Conservation (phyloP, 2,113 vertebrate genomes). For the Lophotis ruficrista region DNA sequence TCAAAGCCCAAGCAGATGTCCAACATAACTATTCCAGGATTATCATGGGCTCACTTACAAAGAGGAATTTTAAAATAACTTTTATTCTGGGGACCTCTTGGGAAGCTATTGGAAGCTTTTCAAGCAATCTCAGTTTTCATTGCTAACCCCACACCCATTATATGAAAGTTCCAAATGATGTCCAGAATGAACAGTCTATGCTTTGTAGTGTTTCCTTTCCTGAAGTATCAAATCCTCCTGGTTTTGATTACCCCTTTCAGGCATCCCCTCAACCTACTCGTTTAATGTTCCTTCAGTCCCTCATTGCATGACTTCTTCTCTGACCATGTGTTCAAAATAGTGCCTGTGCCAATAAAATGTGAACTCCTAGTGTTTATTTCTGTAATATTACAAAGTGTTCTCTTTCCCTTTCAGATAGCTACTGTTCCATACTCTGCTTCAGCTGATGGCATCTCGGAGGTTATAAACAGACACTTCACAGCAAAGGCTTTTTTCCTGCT, state of each 20-base stretch:
- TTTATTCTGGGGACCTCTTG: background rate
- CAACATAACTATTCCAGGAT: background rate
- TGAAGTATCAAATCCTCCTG: background rate
- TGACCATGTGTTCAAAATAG: background rate
- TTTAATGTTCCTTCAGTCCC: background rate
- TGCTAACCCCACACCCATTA: background rate
- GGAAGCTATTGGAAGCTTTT: background rate
- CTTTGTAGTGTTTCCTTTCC: background rate
- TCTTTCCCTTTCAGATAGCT: background rate
- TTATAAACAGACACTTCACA: background rate
- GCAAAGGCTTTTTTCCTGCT: background rate
- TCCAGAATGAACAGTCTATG: background rate
- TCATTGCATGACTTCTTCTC: background rate
- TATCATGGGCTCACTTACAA: background rate
- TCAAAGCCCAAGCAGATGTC: slow-evolving; percentile 3
- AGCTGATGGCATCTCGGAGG: background rate
- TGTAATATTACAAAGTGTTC: background rate
- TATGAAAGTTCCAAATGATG: background rate
- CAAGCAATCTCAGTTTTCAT: background rate
- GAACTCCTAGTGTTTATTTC: background rate
- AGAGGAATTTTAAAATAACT: background rate
- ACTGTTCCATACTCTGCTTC: background rate
- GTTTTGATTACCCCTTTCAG: background rate
- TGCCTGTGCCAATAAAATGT: background rate
- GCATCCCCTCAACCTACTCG: background rate